Evolutionary conservation across 2,888 invertebrate species (phyloP), one percentile per base, ranked within the genome.

Genomic region (Quadroppia sp.): DNA sequence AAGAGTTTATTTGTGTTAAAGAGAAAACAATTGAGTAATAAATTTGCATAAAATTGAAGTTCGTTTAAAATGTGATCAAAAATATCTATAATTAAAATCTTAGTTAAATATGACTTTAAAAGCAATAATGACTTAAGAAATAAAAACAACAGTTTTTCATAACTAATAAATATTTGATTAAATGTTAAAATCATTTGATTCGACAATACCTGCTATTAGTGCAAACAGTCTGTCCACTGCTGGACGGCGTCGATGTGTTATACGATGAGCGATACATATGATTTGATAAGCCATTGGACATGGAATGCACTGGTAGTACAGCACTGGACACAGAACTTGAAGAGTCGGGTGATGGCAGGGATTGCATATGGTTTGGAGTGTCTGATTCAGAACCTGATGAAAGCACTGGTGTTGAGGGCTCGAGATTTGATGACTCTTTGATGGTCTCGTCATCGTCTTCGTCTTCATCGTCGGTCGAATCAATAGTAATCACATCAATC

Each of bases 291-390:
- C 42, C 30, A 17, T 59, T 59, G 1, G 59, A 67, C 40, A 2
- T 40, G 7, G 67, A 42, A 15, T 3, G 3, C 1, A 64, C 2
- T 36, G 32, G 64, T 11, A 42, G 67, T 9, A 67, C 2, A 42
- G 3, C 4, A 67, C 67, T 67, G 7, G 67, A 67, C 1, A 23
- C 67, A 67, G 64, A 36, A 17, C 67, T 67, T 42, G 74, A 74
- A 48, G 74, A 71, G 30, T 71, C 74, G 7, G 74, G 71, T 36
- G 74, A 74, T 48, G 74, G 71, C 40, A 71, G 50, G 17, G 74
- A 71, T 42, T 67, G 67, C 20, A 67, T 67, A n/a, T 25, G 45
- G 28, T 64, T 71, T 2, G 53, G 42, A 17, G 71, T 71, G 15
- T 53, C 73, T 3, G 73, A 69, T n/a, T 42, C 40, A 36, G 53